Conservation (phyloP, 2,797 vertebrate genomes). For the Coregonus sp. region DNA sequence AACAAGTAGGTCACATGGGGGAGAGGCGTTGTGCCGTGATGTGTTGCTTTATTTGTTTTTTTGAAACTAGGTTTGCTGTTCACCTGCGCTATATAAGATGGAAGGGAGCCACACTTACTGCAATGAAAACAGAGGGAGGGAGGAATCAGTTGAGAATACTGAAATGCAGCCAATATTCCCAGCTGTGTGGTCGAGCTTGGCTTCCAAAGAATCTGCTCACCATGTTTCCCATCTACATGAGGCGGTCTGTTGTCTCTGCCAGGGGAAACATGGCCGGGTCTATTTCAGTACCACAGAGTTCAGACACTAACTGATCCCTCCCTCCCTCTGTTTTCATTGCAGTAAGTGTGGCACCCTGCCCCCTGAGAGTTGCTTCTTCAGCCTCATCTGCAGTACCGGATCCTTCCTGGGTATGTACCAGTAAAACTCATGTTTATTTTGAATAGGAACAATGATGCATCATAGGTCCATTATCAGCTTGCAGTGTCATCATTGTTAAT, state of each 20-base stretch:
- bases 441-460: neutral
- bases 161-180: neutral
- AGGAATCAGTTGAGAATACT: neutral
- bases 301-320: constrained; percentile 6
- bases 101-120: constrained; percentile 84
- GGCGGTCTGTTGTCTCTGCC: neutral
- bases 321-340: constrained; percentile 18
- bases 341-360: constrained; percentile 86
- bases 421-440: neutral
- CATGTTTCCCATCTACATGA: constrained; percentile 1
- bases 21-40: too few relatives aligned
- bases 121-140: constrained; percentile 13
- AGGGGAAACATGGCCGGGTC: neutral
- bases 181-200: constrained; percentile 5
- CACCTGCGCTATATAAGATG: constrained; percentile 67
- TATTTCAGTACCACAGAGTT: constrained; percentile 16
- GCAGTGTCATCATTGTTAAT: neutral
- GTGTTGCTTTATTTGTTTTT: too few relatives aligned
- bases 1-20: too few relatives aligned
- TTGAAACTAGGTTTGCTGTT: too few relatives aligned
- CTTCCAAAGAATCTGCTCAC: neutral
- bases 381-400: constrained; percentile 87
- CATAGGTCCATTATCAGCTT: neutral
- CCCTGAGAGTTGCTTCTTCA: constrained; percentile 91
- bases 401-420: constrained; percentile 82